Conservation (phyloP, 30 jellyfish, hydroid and myxozoan genomes). For the Pelagia noctiluca region DNA sequence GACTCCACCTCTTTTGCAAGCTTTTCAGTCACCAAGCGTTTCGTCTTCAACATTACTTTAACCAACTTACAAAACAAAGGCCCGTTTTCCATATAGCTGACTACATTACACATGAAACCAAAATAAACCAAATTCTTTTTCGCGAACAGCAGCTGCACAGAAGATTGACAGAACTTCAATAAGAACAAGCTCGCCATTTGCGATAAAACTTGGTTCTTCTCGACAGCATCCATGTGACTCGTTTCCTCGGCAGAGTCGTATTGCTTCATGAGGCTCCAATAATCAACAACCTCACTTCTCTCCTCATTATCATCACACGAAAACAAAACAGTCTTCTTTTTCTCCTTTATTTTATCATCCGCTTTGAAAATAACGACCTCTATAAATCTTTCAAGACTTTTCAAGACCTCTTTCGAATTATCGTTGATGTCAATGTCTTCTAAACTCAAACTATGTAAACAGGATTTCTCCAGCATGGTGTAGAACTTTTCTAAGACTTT, state of each 20-base stretch:
- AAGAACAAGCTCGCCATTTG: constrained; percentile 18
- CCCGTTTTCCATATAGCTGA: constrained; percentile 21
- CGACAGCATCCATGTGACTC: not conserved
- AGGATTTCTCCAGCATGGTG: not conserved
- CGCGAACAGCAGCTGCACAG: constrained; percentile 16
- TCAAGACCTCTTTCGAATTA: not conserved
- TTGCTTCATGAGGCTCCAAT: too few species aligned
- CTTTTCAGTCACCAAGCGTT: not conserved
- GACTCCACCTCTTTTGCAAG: too few species aligned
- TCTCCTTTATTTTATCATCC: not conserved
- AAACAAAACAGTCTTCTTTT: constrained; percentile 4
- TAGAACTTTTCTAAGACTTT: not conserved
- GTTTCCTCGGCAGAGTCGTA: too few species aligned
- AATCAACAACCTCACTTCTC: too few species aligned
- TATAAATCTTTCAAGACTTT: constrained; percentile 27
- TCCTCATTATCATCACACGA: not conserved
- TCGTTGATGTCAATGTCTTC: not conserved
- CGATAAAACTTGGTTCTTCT: constrained; percentile 4
- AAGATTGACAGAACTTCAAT: not conserved
- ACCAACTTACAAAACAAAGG: constrained; percentile 5
- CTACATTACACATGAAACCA: constrained; percentile 22
- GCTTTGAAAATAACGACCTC: constrained; percentile 22
- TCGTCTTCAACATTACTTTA: constrained; percentile 14
- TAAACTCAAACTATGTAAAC: not conserved
- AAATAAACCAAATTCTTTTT: constrained; percentile 7